Evolutionary conservation across 2,888 invertebrate genomes (phyloP).

Genomic region (Thereva nobilitata): DNA sequence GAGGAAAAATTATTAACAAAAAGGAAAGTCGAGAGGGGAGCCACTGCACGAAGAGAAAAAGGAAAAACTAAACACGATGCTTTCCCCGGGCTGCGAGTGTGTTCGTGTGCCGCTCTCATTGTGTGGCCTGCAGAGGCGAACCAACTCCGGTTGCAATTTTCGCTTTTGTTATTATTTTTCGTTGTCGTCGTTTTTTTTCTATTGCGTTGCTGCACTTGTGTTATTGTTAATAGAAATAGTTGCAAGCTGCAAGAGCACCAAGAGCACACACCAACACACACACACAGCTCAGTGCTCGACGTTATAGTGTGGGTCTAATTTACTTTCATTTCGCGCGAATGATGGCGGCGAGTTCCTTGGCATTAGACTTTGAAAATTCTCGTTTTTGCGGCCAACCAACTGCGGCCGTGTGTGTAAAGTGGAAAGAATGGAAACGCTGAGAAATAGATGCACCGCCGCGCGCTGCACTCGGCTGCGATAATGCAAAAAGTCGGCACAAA

Average conservation of each 20-base stretch:
- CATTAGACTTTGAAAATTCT: conserved; percentile 39
- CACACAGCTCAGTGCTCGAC: no score
- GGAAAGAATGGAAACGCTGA: conserved; percentile 18
- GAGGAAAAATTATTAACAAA: conserved; percentile 33
- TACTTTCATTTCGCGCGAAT: conserved; percentile 27
- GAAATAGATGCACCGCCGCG: conserved; percentile 24
- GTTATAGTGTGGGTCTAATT: conserved; percentile 25
- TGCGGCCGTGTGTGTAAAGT: neutral
- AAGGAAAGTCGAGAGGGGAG: conserved; percentile 30
- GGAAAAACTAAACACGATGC: conserved; percentile 32
- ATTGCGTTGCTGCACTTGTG: conserved; percentile 20
- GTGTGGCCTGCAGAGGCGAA: conserved; percentile 5
- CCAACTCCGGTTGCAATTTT: conserved; percentile 27
- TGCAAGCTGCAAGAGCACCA: neutral
- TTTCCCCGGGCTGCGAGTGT: conserved; percentile 24
- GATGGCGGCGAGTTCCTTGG: conserved; percentile 30
- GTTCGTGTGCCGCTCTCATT: conserved; percentile 9
- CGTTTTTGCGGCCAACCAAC: conserved; percentile 5
- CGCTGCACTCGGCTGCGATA: conserved; percentile 5
- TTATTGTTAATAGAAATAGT: conserved; percentile 30
- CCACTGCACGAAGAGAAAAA: conserved; percentile 23
- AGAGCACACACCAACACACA: conserved; percentile 1
- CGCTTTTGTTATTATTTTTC: neutral
- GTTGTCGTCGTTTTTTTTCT: conserved; percentile 10
- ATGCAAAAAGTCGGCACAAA: conserved; percentile 20